phyloP scores from a whole-genome alignment of 2,888 invertebrate species.

The Eumerus sabulonum region DNA sequence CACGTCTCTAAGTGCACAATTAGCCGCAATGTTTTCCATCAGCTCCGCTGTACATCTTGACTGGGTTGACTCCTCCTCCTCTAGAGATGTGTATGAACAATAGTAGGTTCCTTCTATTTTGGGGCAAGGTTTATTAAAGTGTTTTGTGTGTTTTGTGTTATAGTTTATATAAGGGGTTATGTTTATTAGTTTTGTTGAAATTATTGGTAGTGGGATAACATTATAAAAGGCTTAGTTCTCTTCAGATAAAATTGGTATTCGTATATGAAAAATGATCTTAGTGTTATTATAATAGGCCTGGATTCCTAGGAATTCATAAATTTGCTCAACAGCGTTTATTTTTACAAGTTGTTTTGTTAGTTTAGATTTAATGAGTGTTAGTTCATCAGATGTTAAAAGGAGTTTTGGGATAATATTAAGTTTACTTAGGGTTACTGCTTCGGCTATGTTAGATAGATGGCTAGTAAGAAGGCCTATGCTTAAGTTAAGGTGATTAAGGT shows the following conservation, averaged over 20 bases:
- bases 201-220: too few species aligned
- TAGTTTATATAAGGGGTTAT: too few species aligned
- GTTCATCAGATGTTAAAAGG: constrained; percentile 29
- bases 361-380: constrained; percentile 23
- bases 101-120: too few species aligned
- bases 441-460: constrained; percentile 31
- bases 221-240: too few species aligned
- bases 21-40: constrained; percentile 21
- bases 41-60: constrained; percentile 28
- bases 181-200: too few species aligned
- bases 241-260: too few species aligned
- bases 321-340: constrained; percentile 33
- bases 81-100: background rate
- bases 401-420: constrained; percentile 49
- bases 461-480: constrained; percentile 41
- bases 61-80: background rate
- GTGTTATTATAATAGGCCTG: too few species aligned
- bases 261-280: constrained; percentile 29
- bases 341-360: constrained; percentile 25
- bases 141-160: too few species aligned
- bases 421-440: constrained; percentile 33
- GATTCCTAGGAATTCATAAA: constrained; percentile 44
- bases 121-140: too few species aligned
- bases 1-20: constrained; percentile 36
- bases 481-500: constrained; percentile 42